Conservation (phyloP, 1,140 invertebrate genomes). For the Thalassaphorura encarpata region DNA sequence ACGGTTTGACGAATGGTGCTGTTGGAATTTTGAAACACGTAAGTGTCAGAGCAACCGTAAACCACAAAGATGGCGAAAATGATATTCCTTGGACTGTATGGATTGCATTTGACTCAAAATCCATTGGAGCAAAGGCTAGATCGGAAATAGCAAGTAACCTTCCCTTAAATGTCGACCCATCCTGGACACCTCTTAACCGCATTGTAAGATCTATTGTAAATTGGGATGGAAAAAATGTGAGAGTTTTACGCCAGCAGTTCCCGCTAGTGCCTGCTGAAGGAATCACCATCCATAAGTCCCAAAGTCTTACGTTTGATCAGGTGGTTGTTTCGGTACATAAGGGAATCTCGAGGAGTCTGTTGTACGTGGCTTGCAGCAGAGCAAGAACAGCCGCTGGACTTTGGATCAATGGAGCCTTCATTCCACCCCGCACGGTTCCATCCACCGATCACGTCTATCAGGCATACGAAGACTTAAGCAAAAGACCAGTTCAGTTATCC, state of each 20-base stretch:
- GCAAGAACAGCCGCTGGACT: slow-evolving; percentile 4
- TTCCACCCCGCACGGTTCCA: neutral
- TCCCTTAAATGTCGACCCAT: neutral
- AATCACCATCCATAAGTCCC: slow-evolving; percentile 16
- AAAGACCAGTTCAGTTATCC: neutral
- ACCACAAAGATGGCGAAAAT: neutral
- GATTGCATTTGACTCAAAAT: neutral
- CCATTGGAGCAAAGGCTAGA: too few relatives aligned
- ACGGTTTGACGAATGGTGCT: slow-evolving; percentile 37
- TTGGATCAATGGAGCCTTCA: slow-evolving; percentile 12
- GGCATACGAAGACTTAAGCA: slow-evolving; percentile 2
- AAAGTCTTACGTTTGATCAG: slow-evolving; percentile 1
- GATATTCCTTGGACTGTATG: too few relatives aligned
- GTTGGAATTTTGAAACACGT: slow-evolving; percentile 33
- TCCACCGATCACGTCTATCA: neutral
- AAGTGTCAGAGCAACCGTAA: too few relatives aligned
- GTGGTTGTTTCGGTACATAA: neutral
- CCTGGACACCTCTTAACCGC: neutral
- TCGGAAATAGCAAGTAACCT: neutral
- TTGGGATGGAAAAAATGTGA: neutral
- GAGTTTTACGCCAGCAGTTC: slow-evolving; percentile 9
- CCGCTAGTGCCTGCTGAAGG: slow-evolving; percentile 14
- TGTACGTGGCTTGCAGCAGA: slow-evolving; percentile 15
- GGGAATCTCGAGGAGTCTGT: neutral
- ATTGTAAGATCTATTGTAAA: neutral